phyloP scores from a whole-genome alignment of 2,888 invertebrate genomes.

The Endomychus coccineus region DNA sequence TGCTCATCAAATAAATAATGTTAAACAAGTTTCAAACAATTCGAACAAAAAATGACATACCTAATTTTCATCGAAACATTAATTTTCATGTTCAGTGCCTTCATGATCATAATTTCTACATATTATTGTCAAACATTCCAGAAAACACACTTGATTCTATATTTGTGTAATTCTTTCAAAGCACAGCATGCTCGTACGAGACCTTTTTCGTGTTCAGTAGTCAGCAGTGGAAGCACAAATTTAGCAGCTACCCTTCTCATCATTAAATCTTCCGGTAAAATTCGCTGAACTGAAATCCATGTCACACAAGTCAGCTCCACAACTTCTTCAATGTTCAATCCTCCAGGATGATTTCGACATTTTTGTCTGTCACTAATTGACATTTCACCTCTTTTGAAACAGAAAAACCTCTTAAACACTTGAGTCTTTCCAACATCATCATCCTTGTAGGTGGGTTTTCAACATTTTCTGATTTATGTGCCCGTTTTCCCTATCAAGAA shows the following conservation, averaged over 20 bases:
- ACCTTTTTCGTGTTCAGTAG: too few species aligned
- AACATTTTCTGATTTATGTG: constrained; percentile 1
- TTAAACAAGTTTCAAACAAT: too few species aligned
- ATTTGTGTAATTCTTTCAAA: too few species aligned
- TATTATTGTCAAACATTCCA: too few species aligned
- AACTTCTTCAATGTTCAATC: neutral
- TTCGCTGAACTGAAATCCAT: neutral
- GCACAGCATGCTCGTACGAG: too few species aligned
- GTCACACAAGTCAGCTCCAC: neutral
- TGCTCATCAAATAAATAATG: too few species aligned
- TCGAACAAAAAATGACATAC: too few species aligned
- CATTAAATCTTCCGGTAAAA: constrained; percentile 1
- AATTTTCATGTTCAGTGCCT: too few species aligned
- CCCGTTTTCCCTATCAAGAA: neutral
- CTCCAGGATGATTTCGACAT: neutral
- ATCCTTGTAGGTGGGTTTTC: constrained; percentile 3
- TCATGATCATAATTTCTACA: too few species aligned
- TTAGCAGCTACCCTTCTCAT: constrained; percentile 1
- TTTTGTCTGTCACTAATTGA: neutral
- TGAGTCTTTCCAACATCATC: constrained; percentile 1
- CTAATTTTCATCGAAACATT: too few species aligned
- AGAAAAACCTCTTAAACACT: constrained; percentile 1
- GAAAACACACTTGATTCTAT: too few species aligned
- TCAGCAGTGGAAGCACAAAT: neutral
- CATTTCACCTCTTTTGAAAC: constrained; percentile 1